Conservation (phyloP, 2,888 invertebrate genomes). For the Nudaria mundana region DNA sequence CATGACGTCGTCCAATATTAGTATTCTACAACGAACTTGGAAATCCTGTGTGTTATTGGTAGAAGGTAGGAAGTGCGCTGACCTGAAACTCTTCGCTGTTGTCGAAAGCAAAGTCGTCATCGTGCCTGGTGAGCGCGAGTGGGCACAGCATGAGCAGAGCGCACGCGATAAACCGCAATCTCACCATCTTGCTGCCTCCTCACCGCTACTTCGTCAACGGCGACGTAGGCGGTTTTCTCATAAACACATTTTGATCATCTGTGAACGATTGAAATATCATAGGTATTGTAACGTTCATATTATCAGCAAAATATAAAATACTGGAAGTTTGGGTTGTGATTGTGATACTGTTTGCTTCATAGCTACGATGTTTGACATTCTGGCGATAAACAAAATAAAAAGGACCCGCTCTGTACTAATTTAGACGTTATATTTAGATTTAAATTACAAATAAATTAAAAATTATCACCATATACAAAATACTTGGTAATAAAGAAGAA, state of each 20-base stretch:
- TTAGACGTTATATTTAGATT: slow-evolving; percentile 1
- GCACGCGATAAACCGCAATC: slow-evolving; percentile 57
- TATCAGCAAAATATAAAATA: not conserved
- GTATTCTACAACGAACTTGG: slow-evolving; percentile 27
- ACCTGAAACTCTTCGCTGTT: slow-evolving; percentile 76
- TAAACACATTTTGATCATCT: slow-evolving; percentile 68
- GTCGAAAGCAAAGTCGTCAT: slow-evolving; percentile 78
- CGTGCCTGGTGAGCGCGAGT: slow-evolving; percentile 66
- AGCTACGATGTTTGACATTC: too few species aligned
- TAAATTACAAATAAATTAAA: slow-evolving; percentile 39
- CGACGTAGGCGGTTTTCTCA: slow-evolving; percentile 46
- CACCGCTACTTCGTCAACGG: slow-evolving; percentile 28
- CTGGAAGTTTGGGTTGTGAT: too few species aligned
- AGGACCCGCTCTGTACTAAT: not conserved
- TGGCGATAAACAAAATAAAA: too few species aligned
- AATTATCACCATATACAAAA: slow-evolving; percentile 53
- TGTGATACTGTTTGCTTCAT: too few species aligned
- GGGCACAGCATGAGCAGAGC: slow-evolving; percentile 67
- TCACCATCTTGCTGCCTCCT: slow-evolving; percentile 51
- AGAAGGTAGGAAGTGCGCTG: slow-evolving; percentile 11
- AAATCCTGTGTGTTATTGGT: slow-evolving; percentile 20
- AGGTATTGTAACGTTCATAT: too few species aligned
- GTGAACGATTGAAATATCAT: slow-evolving; percentile 39
- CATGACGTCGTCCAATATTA: slow-evolving; percentile 26
- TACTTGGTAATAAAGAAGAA: slow-evolving; percentile 53